Percentiles rank a stretch among this genome's conserved stretches.
Conservation (phyloP, 1,140 invertebrate species). For the Aphaenogaster rudis region DNA sequence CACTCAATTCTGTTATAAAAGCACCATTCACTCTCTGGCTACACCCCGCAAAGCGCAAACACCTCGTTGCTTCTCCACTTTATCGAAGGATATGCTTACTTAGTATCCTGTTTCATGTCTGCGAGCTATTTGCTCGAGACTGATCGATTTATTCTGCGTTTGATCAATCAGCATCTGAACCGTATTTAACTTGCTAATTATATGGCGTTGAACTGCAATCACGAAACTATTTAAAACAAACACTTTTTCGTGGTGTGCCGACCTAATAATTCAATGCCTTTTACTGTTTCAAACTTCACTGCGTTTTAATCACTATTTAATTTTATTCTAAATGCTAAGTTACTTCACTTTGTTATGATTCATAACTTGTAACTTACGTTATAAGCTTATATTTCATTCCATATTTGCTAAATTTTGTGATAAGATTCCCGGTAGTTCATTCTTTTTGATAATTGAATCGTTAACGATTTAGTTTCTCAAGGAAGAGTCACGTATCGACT, state of each 20-base stretch:
- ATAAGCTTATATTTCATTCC: not conserved
- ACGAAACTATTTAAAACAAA: slow-evolving; percentile 32
- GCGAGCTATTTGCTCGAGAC: slow-evolving; percentile 50
- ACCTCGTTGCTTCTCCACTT: slow-evolving; percentile 52
- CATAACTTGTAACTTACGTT: not conserved
- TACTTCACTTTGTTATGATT: not conserved
- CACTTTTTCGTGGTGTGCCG: not conserved
- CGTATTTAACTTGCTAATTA: slow-evolving; percentile 58
- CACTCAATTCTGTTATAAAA: slow-evolving; percentile 61
- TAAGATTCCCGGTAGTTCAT: not conserved
- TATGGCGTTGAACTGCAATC: slow-evolving; percentile 44
- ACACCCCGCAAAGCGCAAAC: slow-evolving; percentile 59
- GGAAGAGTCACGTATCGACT: not conserved
- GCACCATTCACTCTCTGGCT: slow-evolving; percentile 62
- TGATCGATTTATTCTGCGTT: slow-evolving; percentile 60
- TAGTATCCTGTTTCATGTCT: slow-evolving; percentile 68
- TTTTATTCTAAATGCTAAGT: not conserved
- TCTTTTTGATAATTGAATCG: not conserved
- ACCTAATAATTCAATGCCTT: not conserved
- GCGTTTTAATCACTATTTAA: not conserved
- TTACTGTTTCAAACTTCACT: not conserved
- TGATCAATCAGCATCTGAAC: slow-evolving; percentile 44
- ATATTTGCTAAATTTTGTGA: not conserved
- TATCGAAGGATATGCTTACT: slow-evolving; percentile 68
- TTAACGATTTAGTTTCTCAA: not conserved